Base-by-base conservation (phyloP, 2,888 invertebrate genomes). In the Blomia tropicalis region DNA sequence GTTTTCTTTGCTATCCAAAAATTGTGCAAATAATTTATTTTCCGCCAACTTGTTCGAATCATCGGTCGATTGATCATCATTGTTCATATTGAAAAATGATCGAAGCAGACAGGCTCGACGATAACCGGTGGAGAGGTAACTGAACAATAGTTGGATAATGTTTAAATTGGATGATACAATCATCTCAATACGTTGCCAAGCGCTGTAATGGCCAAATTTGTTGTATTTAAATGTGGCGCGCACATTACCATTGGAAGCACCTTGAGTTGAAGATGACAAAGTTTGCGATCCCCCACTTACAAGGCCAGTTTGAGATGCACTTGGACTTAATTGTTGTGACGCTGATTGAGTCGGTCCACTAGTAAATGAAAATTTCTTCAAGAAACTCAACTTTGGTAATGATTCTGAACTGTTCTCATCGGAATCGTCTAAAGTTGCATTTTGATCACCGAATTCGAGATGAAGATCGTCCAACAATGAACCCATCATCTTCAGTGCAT, bases 101-200 rank as follows among this genome's bases (percentile, higher is more conserved):
- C 47, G 23, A 22, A 53, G 4, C n/a, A 47, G 27, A 66, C 67
- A 66, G 69, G 79, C 80, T 77, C 91, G 92, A 70, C 89, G 82
- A 75, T 91, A 91, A 68, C 87, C 85, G 41, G 90, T 86, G 4
- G 88, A 86, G 25, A 90, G 87, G 63, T 92, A 75, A 65, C 87
- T 87, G 68, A 90, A 88, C 58, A 92, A 76, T n/a, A 92, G 75
- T 66, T 86, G 84, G 71, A 84, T 85, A 59, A 87, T 73, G 2
- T 84, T 84, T 23, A 85, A 11, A 31, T 56, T 83, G 7, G 83
- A 81, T 59, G 80, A 77, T 30, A 83, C 78, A 44, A 87, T 79
- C 2, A 83, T 78, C 41, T 83, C 80, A 22, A 85, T 82, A 66
- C 87, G 75, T 60, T 72, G 70, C 71, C 73, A 71, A 4, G 74